phyloP scores from a whole-genome alignment of 2,797 vertebrate species.

The Phaenicophaeus curvirostris region DNA sequence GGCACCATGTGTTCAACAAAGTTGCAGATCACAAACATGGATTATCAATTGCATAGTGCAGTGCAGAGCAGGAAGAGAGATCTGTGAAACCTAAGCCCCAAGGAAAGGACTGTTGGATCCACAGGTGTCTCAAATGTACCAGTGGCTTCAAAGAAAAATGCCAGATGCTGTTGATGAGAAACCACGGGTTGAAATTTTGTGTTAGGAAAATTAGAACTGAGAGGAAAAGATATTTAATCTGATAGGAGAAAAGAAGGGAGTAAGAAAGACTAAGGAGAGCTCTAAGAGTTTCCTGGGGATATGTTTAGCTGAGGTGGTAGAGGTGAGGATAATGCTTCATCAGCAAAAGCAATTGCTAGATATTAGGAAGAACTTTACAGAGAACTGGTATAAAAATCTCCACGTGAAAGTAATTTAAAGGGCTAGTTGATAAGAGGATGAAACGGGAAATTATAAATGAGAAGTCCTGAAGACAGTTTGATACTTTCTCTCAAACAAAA shows the following conservation, averaged over 20 bases:
- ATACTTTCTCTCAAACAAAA: not conserved
- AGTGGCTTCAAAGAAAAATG: not conserved
- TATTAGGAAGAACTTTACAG: not conserved
- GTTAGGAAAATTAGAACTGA: not conserved
- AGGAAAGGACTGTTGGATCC: not conserved
- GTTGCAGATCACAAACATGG: not conserved
- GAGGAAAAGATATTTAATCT: not conserved
- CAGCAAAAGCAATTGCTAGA: not conserved
- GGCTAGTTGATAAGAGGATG: not conserved
- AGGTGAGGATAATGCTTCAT: not conserved
- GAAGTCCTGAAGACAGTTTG: not conserved
- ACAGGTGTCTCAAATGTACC: not conserved
- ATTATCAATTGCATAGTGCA: not conserved
- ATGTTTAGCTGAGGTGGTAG: accelerated
- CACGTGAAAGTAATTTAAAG: not conserved
- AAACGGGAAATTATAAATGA: not conserved
- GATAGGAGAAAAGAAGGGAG: not conserved
- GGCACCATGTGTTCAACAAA: not conserved
- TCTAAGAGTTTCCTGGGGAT: not conserved
- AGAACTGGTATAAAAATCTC: not conserved
- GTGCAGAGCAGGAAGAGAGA: not conserved
- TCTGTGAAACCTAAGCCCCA: not conserved
- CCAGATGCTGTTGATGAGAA: not conserved
- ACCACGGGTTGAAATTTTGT: not conserved
- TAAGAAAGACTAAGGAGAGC: not conserved